A percentile compares a stretch with the other conserved stretches of the same genome.
These are phyloP conservation scores for Chaetodon auriga DNA, from an alignment of 2,113 vertebrate species.

Conservation along the genomic window DNA sequence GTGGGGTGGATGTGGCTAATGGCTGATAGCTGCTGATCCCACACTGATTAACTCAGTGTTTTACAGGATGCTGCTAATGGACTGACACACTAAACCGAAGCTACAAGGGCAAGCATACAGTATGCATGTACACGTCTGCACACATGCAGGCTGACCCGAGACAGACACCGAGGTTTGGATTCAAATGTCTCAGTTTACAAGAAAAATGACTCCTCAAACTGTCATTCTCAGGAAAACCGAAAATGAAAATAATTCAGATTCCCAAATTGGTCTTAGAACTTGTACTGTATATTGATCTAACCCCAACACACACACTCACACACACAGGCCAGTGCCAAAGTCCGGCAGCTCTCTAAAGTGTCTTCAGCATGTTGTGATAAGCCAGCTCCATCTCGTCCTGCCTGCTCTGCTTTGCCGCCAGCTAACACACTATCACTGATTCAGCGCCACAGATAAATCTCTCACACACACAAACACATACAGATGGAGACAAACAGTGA, in stretches of 20 bases:
- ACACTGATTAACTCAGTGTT: conserved; percentile 64
- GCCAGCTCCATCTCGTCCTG: conserved; percentile 44
- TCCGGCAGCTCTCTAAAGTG: conserved; percentile 50
- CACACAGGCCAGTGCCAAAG: conserved; percentile 10
- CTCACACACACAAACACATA: conserved; percentile 30
- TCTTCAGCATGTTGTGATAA: conserved; percentile 59
- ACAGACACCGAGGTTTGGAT: neutral
- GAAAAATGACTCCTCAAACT: neutral
- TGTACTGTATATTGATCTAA: neutral
- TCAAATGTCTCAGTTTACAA: neutral
- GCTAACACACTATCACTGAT: conserved; percentile 74
- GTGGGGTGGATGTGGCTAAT: conserved; percentile 62
- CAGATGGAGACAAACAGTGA: conserved; percentile 23
- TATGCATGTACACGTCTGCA: neutral
- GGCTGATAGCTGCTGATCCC: conserved; percentile 70
- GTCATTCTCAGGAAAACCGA: neutral
- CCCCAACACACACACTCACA: neutral
- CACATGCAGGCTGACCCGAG: neutral
- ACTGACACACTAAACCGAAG: conserved; percentile 23
- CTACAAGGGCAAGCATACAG: conserved; percentile 25
- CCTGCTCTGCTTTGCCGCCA: conserved; percentile 66
- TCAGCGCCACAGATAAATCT: conserved; percentile 63
- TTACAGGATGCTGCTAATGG: conserved; percentile 64
- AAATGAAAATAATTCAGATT: neutral
- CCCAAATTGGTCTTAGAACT: neutral